These are phyloP conservation scores for Furcifer pardalis DNA, from an alignment of 2,797 vertebrate genomes.

Conservation along the genomic window DNA sequence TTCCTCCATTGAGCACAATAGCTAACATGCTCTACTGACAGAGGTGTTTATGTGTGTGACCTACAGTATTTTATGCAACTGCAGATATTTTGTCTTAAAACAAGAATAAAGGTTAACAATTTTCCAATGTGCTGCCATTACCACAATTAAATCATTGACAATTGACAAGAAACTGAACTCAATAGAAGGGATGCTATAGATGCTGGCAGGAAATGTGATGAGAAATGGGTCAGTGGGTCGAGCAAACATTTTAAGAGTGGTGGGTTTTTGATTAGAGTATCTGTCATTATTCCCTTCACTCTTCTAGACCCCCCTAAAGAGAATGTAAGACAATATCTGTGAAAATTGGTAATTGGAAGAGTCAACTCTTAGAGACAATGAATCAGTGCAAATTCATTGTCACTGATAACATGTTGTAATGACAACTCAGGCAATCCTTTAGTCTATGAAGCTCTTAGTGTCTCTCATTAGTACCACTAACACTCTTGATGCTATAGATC, in stretches of 20 bases:
- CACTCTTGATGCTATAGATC: background rate
- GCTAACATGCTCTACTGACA: conserved; percentile 48
- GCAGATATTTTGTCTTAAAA: conserved; percentile 71
- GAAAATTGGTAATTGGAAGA: background rate
- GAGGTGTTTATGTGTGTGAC: conserved; percentile 56
- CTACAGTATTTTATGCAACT: conserved; percentile 63
- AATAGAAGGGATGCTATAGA: background rate
- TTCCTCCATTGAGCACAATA: conserved; percentile 59
- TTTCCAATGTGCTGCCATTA: background rate
- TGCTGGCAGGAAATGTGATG: background rate
- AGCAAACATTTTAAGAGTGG: background rate
- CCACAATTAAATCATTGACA: background rate
- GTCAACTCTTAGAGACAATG: no score
- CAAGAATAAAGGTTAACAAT: conserved; percentile 72
- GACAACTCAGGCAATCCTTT: background rate
- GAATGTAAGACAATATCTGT: background rate
- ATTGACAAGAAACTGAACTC: background rate
- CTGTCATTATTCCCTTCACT: background rate
- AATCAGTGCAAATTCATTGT: background rate
- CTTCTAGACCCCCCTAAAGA: background rate
- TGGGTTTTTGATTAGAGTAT: background rate
- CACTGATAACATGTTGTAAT: background rate
- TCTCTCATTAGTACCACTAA: background rate
- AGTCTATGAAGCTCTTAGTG: background rate
- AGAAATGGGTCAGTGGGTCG: background rate